Evolutionary conservation across 2,797 vertebrate species (phyloP).

Genomic region (Varecia variegata): DNA sequence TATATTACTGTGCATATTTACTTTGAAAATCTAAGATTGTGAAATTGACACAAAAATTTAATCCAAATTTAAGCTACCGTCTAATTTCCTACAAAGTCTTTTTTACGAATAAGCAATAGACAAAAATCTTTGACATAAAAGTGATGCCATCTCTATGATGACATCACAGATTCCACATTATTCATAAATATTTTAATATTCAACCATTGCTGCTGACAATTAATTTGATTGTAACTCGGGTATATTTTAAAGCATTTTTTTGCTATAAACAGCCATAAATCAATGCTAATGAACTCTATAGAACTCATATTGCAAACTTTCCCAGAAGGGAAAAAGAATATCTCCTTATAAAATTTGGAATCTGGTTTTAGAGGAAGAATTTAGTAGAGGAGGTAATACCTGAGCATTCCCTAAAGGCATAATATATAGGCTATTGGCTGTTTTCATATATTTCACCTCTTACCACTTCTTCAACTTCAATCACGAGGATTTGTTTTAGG

Average conservation of each 20-base stretch:
- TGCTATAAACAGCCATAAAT: neutral
- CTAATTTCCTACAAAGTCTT: neutral
- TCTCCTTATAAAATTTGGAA: neutral
- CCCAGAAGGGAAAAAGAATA: neutral
- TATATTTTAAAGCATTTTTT: neutral
- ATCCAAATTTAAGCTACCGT: neutral
- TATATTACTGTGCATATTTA: neutral
- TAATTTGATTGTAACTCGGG: neutral
- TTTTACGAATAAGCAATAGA: neutral
- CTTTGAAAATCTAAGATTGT: neutral
- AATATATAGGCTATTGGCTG: neutral
- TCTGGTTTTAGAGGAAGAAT: neutral
- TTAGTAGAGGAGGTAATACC: neutral
- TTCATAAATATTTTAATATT: conserved; percentile 21
- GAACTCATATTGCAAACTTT: neutral
- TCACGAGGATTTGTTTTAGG: neutral
- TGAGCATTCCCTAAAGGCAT: neutral
- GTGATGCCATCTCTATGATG: neutral
- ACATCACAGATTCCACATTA: neutral
- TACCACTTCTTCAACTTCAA: neutral
- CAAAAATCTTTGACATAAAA: neutral
- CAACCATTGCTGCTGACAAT: neutral
- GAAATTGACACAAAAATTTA: neutral
- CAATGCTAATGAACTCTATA: neutral
- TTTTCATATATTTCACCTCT: neutral